Percentiles rank a stretch among this genome's conserved stretches.
Conservation (phyloP, 2,888 invertebrate species). For the Tolmerus cingulatus region DNA sequence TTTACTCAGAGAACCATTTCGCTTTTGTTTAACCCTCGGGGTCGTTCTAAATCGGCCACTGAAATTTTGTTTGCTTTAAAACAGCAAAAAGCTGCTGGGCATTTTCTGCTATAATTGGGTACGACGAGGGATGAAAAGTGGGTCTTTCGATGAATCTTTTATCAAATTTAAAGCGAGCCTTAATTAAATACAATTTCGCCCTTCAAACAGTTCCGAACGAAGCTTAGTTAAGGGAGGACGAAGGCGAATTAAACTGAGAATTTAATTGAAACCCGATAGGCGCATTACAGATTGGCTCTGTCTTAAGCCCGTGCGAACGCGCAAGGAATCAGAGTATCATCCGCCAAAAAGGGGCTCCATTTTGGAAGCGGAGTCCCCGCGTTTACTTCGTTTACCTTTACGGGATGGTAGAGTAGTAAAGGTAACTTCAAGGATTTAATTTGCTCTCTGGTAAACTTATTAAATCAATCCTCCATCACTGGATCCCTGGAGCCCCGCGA, state of each 20-base stretch:
- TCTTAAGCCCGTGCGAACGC: not conserved
- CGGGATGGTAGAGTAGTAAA: not conserved
- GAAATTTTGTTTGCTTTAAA: not conserved
- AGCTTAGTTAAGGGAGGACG: not conserved
- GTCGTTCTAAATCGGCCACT: not conserved
- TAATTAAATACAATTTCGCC: not conserved
- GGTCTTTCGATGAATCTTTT: not conserved
- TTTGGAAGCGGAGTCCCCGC: not conserved
- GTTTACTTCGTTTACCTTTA: not conserved
- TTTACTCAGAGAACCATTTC: not conserved
- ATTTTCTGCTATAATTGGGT: not conserved
- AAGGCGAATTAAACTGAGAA: not conserved
- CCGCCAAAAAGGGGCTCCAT: not conserved
- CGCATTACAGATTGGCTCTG: not conserved
- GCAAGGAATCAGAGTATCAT: not conserved
- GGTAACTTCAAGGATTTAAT: not conserved
- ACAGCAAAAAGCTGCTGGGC: not conserved
- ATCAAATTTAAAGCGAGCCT: not conserved
- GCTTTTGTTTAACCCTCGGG: not conserved
- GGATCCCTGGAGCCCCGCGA: not conserved
- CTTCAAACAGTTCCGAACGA: not conserved
- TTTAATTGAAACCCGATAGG: not conserved
- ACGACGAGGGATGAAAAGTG: not conserved
- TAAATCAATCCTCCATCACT: not conserved
- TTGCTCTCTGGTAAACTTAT: not conserved